Percentiles rank a stretch among this genome's conserved stretches.
Evolutionary conservation across 1,140 invertebrate genomes (phyloP).

Genomic region (Melitaea cinxia): DNA sequence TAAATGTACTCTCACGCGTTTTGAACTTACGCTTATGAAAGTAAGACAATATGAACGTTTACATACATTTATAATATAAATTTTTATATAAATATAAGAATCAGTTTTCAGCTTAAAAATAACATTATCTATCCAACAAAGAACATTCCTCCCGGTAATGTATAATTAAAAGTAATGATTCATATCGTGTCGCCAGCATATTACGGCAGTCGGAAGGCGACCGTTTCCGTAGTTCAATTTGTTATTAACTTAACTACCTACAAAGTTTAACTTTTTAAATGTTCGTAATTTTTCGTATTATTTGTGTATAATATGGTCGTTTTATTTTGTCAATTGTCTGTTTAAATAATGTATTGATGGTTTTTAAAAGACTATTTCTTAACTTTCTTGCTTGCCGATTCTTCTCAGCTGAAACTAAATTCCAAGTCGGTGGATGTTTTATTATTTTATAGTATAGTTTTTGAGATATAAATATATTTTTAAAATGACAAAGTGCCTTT

Average conservation of each 20-base stretch:
- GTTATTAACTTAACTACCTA: slow-evolving; percentile 45
- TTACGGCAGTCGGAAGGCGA: slow-evolving; percentile 60
- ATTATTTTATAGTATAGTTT: too few relatives aligned
- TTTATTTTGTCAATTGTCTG: too few relatives aligned
- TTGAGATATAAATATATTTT: too few relatives aligned
- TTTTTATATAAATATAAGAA: background rate
- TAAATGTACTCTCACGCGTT: slow-evolving; percentile 46
- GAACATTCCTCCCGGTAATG: slow-evolving; percentile 21
- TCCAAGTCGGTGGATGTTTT: too few relatives aligned
- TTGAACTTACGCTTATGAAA: background rate
- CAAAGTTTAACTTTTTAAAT: slow-evolving; percentile 39
- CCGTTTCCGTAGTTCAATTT: slow-evolving; percentile 59
- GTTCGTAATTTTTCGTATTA: too few relatives aligned
- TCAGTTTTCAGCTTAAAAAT: background rate
- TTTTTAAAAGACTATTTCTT: too few relatives aligned
- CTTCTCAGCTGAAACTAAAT: too few relatives aligned
- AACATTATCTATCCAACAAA: slow-evolving; percentile 3
- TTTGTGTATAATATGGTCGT: too few relatives aligned
- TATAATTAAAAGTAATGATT: slow-evolving; percentile 41
- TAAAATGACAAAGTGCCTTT: too few relatives aligned
- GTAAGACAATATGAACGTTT: background rate
- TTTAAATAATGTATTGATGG: too few relatives aligned
- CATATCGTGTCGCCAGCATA: slow-evolving; percentile 53
- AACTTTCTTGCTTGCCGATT: too few relatives aligned
- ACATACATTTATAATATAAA: background rate